phyloP scores from a whole-genome alignment of 2,113 vertebrate genomes.

The Puffinus mauretanicus region DNA sequence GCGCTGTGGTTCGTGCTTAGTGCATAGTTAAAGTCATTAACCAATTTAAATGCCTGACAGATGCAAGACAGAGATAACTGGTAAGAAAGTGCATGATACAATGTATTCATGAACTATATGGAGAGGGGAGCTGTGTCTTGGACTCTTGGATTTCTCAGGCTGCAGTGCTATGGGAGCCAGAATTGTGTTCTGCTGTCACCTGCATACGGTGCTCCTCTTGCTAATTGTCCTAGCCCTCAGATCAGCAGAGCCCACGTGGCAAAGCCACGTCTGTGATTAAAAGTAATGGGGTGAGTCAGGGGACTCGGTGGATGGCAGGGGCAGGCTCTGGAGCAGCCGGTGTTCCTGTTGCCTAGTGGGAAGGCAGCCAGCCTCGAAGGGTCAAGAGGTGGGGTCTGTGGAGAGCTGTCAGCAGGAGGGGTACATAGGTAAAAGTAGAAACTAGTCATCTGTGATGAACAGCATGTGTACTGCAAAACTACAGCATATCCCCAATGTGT shows the following conservation, averaged over 20 bases:
- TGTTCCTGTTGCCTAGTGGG: background rate
- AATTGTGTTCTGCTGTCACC: background rate
- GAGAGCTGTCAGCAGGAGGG: background rate
- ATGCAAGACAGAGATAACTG: background rate
- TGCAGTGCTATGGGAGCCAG: background rate
- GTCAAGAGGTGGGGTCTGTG: background rate
- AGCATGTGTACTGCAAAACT: background rate
- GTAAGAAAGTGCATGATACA: background rate
- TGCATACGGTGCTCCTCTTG: background rate
- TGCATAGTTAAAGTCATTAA: background rate
- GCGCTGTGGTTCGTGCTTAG: background rate
- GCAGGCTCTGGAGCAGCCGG: background rate
- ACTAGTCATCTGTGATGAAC: background rate
- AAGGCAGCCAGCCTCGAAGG: background rate
- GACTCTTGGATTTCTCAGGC: background rate
- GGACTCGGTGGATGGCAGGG: background rate
- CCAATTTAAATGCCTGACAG: background rate
- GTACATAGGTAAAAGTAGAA: rapidly evolving
- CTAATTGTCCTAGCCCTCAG: background rate
- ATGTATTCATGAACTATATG: background rate
- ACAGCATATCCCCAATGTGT: background rate
- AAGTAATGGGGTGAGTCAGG: background rate
- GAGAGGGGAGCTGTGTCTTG: background rate
- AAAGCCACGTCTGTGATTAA: background rate
- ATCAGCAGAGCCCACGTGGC: background rate